A percentile compares a stretch with the other conserved stretches of the same genome.
phyloP scores from a whole-genome alignment of 1,140 invertebrate species.

The Drosophila lacertosa region DNA sequence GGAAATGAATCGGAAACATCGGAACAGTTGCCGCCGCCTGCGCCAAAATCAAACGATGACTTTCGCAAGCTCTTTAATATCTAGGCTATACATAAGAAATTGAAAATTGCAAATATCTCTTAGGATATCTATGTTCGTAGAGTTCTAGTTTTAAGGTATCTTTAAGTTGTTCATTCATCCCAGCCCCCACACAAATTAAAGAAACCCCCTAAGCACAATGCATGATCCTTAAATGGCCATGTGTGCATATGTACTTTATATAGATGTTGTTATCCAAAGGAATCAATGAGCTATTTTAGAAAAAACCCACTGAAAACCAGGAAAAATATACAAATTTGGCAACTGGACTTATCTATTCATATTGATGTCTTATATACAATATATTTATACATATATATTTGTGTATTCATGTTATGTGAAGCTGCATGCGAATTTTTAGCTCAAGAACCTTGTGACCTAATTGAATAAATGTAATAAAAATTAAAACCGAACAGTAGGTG shows the following conservation, averaged over 20 bases:
- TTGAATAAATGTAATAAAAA: conserved; percentile 24
- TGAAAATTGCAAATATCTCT: conserved; percentile 3
- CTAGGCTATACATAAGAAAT: conserved; percentile 29
- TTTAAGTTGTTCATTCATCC: neutral
- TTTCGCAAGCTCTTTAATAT: conserved; percentile 70
- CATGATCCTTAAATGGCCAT: neutral
- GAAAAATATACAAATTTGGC: neutral
- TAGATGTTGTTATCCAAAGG: neutral
- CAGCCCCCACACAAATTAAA: neutral
- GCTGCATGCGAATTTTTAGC: conserved; percentile 6
- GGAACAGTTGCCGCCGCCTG: neutral
- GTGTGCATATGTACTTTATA: neutral
- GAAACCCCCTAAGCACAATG: neutral
- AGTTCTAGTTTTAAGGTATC: conserved; percentile 12
- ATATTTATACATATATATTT: conserved; percentile 7
- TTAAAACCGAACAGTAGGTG: too few relatives aligned
- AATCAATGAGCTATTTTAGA: neutral
- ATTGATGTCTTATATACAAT: neutral
- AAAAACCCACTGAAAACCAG: neutral
- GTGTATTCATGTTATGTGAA: conserved; percentile 7
- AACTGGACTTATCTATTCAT: neutral
- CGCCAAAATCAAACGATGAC: conserved; percentile 71
- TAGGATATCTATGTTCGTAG: neutral
- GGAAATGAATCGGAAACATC: neutral
- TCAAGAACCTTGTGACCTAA: conserved; percentile 18